phyloP scores from a whole-genome alignment of 2,797 vertebrate species.

The Sebastes melanostomus region DNA sequence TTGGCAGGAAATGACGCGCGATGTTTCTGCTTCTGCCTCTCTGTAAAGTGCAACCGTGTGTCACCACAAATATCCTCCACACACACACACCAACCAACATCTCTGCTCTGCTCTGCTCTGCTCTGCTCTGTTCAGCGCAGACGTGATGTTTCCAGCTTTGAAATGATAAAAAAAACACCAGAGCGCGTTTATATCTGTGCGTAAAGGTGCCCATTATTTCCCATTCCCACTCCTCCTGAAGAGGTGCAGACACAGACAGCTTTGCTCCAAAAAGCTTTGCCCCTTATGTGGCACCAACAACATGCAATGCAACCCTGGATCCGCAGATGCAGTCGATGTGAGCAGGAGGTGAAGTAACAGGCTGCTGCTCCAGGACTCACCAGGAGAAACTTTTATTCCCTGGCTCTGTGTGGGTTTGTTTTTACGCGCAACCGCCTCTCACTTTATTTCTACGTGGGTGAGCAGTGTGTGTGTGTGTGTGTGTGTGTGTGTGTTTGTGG shows the following conservation, averaged over 20 bases:
- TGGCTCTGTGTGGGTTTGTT: not conserved
- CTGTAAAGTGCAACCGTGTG: constrained; percentile 66
- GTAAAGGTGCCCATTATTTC: constrained; percentile 28
- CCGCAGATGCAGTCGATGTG: constrained; percentile 36
- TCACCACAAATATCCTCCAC: constrained; percentile 65
- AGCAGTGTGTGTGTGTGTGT: constrained; percentile 38
- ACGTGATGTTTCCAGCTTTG: constrained; percentile 9
- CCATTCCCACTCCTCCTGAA: constrained; percentile 33
- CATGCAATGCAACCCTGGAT: constrained; percentile 46
- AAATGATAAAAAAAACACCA: not conserved
- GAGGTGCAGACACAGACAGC: constrained; percentile 39
- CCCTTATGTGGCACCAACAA: constrained; percentile 20
- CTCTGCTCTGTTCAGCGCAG: not conserved
- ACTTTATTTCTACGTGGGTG: constrained; percentile 73
- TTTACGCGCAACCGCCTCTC: constrained; percentile 44
- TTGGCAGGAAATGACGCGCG: constrained; percentile 84
- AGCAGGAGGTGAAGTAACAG: constrained; percentile 53
- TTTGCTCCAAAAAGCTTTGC: constrained; percentile 19
- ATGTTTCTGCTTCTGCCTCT: constrained; percentile 63
- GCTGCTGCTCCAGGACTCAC: constrained; percentile 37
- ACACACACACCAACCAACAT: constrained; percentile 13
- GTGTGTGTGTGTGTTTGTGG: constrained; percentile 35
- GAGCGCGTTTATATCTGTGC: constrained; percentile 2
- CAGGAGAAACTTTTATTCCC: constrained; percentile 52
- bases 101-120: too few species aligned